These are phyloP conservation scores for Sciurus carolinensis DNA, from an alignment of 2,797 vertebrate species.

Conservation along the genomic window DNA sequence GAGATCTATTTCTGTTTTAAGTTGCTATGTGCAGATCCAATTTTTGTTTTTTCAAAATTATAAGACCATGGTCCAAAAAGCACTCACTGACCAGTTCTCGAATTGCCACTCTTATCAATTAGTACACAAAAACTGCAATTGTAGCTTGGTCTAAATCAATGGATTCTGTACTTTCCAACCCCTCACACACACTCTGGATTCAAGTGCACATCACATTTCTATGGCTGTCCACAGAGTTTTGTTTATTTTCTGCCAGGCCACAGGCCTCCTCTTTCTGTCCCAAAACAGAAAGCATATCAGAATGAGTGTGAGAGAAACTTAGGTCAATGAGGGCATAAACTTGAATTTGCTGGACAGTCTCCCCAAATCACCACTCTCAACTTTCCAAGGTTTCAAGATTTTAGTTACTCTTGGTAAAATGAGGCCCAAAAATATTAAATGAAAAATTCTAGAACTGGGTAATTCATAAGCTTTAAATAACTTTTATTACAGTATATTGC, in stretches of 20 bases:
- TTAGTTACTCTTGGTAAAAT: not conserved
- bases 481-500: not conserved
- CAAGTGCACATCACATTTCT: not conserved
- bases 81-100: not conserved
- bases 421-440: too few species aligned
- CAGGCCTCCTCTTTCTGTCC: not conserved
- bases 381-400: not conserved
- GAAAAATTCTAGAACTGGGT: not conserved
- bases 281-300: not conserved
- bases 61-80: not conserved
- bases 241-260: not conserved
- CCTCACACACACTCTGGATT: not conserved
- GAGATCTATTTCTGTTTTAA: not conserved
- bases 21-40: not conserved
- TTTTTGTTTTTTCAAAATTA: slow-evolving; percentile 17
- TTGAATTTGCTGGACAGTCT: not conserved
- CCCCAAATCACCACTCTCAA: not conserved
- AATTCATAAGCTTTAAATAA: not conserved
- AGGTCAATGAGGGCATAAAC: not conserved
- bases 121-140: not conserved
- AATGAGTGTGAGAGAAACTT: not conserved
- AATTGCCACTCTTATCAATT: not conserved
- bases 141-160: rapidly evolving
- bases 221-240: not conserved
- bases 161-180: not conserved